phyloP scores from a whole-genome alignment of 1,140 invertebrate genomes.

The Drosophila nigrodunni region DNA sequence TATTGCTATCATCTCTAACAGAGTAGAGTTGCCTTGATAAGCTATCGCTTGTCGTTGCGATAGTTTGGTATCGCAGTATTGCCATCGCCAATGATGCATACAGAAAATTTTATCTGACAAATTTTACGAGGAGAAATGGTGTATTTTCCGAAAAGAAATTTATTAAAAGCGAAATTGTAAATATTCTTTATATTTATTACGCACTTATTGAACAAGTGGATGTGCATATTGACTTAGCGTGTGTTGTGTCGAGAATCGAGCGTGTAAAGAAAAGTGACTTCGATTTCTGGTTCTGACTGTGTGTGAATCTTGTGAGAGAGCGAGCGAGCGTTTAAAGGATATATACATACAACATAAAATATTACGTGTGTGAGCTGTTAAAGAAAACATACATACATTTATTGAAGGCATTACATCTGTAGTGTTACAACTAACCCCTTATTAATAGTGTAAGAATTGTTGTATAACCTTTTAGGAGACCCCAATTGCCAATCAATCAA shows the following conservation, averaged over 20 bases:
- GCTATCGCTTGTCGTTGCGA: not conserved
- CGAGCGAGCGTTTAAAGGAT: constrained; percentile 66
- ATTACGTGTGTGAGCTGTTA: constrained; percentile 72
- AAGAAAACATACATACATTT: constrained; percentile 59
- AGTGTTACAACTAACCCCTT: constrained; percentile 62
- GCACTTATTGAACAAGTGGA: constrained; percentile 74
- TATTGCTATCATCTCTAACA: too few relatives aligned
- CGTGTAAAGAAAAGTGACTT: constrained; percentile 71
- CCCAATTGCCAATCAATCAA: constrained; percentile 40
- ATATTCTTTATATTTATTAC: constrained; percentile 73
- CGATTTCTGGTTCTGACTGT: constrained; percentile 68
- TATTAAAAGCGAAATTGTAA: constrained; percentile 73
- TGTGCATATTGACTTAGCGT: constrained; percentile 64
- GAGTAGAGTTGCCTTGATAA: not conserved
- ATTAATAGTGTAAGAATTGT: constrained; percentile 78
- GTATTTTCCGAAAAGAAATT: constrained; percentile 54
- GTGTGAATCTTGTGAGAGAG: constrained; percentile 81
- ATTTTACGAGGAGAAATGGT: constrained; percentile 56
- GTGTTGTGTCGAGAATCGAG: constrained; percentile 72
- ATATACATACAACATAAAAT: constrained; percentile 61
- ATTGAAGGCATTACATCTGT: constrained; percentile 68
- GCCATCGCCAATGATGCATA: constrained; percentile 43
- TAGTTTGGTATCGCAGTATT: constrained; percentile 2
- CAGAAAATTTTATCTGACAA: constrained; percentile 39
- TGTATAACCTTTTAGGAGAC: constrained; percentile 73